phyloP scores from a whole-genome alignment of 2,113 vertebrate genomes.

The Leptocoma aspasia region DNA sequence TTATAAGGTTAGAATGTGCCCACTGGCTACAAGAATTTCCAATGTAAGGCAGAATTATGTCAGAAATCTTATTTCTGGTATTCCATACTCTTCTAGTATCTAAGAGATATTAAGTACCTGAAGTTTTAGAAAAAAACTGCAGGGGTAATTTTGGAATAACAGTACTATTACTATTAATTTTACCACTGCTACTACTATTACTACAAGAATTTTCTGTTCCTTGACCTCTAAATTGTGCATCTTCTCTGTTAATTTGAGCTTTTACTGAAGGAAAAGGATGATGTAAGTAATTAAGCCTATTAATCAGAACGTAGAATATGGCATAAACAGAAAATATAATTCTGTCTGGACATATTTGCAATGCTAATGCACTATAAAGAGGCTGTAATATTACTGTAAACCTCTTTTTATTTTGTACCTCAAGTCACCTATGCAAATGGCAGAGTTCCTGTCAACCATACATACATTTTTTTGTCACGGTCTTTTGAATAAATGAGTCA shows the following conservation, averaged over 20 bases:
- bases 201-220: neutral
- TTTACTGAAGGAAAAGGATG: neutral
- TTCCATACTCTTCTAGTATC: neutral
- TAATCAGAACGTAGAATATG: neutral
- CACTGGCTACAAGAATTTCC: neutral
- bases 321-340: neutral
- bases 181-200: neutral
- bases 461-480: neutral
- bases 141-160: neutral
- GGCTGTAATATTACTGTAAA: neutral
- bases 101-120: neutral
- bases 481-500: slow-evolving; percentile 34
- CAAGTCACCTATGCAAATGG: slow-evolving; percentile 29
- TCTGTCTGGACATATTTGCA: neutral
- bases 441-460: neutral
- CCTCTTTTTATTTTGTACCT: neutral
- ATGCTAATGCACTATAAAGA: neutral
- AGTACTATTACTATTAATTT: neutral
- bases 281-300: neutral
- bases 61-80: neutral
- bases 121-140: neutral
- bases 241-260: neutral
- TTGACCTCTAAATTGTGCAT: neutral
- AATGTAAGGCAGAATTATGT: neutral
- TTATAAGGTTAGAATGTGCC: neutral